Percentiles rank a stretch among this genome's conserved stretches.
These are phyloP conservation scores for Eremobia ochroleuca DNA, from an alignment of 2,888 invertebrate species.

Conservation along the genomic window DNA sequence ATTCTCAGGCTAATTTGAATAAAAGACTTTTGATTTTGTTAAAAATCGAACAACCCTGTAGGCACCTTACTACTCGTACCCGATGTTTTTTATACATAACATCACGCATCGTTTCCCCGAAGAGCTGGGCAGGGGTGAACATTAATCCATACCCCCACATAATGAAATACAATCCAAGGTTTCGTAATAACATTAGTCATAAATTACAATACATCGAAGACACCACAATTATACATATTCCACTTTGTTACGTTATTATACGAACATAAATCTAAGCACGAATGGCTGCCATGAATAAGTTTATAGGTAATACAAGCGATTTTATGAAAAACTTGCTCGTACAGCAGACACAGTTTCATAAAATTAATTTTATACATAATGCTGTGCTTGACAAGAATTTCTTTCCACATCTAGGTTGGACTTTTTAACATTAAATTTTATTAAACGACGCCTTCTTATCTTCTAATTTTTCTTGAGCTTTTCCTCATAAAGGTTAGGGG, in stretches of 20 bases:
- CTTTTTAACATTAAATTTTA: conserved; percentile 63
- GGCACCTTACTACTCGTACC: too few relatives aligned
- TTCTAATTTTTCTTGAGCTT: conserved; percentile 44
- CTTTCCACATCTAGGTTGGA: conserved; percentile 44
- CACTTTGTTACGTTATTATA: conserved; percentile 23
- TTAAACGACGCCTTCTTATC: conserved; percentile 51
- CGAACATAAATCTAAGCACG: conserved; percentile 33
- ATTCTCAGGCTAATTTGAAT: too few relatives aligned
- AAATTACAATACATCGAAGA: conserved; percentile 29
- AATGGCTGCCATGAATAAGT: conserved; percentile 46
- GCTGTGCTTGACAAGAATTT: conserved; percentile 48
- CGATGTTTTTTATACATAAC: not conserved
- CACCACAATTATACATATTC: conserved; percentile 15
- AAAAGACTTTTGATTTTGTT: not conserved
- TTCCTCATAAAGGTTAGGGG: conserved; percentile 51
- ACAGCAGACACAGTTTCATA: conserved; percentile 39
- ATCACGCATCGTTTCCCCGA: not conserved
- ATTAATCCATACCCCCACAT: not conserved
- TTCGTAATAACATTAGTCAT: conserved; percentile 2
- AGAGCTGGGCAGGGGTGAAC: not conserved
- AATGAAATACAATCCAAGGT: not conserved
- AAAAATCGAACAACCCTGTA: not conserved
- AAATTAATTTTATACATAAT: conserved; percentile 63
- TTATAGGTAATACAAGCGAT: conserved; percentile 44
- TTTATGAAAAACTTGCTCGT: conserved; percentile 45